A percentile compares a stretch with the other conserved stretches of the same genome.
Conservation (phyloP, 2,797 vertebrate genomes). For the Phoeniculus purpureus region DNA sequence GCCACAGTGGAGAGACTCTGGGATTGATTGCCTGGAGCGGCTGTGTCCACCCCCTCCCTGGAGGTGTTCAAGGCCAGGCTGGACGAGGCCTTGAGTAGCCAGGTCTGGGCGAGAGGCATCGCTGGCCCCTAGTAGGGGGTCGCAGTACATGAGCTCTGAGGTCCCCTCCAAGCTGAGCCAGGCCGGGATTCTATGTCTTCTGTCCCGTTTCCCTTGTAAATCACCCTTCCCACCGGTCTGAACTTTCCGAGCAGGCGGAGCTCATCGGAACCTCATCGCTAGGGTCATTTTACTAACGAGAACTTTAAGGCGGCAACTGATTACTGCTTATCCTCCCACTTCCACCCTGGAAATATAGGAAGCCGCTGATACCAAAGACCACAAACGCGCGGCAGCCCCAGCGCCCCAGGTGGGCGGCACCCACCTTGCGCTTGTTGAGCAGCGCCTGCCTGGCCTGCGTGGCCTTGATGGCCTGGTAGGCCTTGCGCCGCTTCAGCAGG, state of each 20-base stretch:
- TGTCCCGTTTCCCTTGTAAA: neutral
- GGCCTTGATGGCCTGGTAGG: slow-evolving; percentile 94
- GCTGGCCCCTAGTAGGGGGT: too few species aligned
- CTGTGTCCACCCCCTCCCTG: too few species aligned
- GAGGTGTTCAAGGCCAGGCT: too few species aligned
- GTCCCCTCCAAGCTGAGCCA: too few species aligned
- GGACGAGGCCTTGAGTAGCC: too few species aligned
- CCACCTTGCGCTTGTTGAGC: slow-evolving; percentile 87
- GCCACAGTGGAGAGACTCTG: too few species aligned
- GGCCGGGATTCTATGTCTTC: neutral
- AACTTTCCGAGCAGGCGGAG: neutral
- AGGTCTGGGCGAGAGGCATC: too few species aligned
- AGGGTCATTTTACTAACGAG: neutral
- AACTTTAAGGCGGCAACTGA: neutral
- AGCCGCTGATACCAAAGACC: neutral
- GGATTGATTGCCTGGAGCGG: too few species aligned
- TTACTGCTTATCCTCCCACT: neutral
- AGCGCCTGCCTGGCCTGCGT: slow-evolving; percentile 91
- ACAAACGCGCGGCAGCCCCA: too few species aligned
- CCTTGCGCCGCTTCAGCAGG: slow-evolving; percentile 92
- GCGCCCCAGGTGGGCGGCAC: neutral
- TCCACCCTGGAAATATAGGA: neutral
- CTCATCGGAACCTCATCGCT: neutral
- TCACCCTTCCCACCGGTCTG: neutral
- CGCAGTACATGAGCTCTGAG: too few species aligned